Evolutionary conservation across 2,797 vertebrate genomes (phyloP).

Genomic region (Oryzias dopingdopingensis): DNA sequence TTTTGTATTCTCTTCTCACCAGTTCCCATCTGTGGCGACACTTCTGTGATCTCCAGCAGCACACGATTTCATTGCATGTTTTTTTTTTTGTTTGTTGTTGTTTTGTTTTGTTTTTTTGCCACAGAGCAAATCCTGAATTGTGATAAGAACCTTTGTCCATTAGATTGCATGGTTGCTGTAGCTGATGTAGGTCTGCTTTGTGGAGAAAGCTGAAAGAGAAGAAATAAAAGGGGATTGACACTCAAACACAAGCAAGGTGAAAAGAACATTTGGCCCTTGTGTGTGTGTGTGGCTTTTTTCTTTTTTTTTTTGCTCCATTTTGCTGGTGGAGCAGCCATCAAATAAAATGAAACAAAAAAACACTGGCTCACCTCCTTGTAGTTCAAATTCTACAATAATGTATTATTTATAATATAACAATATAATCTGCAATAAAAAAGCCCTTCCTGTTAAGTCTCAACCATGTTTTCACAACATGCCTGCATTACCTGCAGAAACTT

Average conservation of each 20-base stretch:
- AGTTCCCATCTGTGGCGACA: constrained; percentile 41
- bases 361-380: background rate
- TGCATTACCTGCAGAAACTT: constrained; percentile 16
- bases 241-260: constrained; percentile 14
- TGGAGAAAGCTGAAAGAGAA: constrained; percentile 85
- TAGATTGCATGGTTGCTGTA: constrained; percentile 99
- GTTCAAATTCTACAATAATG: background rate
- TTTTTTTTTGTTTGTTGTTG: constrained; percentile 12
- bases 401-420: background rate
- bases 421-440: background rate
- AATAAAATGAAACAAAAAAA: constrained; percentile 15
- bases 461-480: background rate
- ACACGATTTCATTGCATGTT: constrained; percentile 44
- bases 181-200: constrained; percentile 98
- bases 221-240: constrained; percentile 36
- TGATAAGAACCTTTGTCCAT: constrained; percentile 54
- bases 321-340: background rate
- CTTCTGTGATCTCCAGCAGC: constrained; percentile 36
- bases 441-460: background rate
- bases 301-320: background rate
- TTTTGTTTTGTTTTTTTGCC: constrained; percentile 27
- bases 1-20: constrained; percentile 29
- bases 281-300: constrained; percentile 1
- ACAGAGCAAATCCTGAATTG: constrained; percentile 59
- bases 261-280: background rate